phyloP scores from a whole-genome alignment of 2,888 invertebrate genomes.

The Pollenia labialis region DNA sequence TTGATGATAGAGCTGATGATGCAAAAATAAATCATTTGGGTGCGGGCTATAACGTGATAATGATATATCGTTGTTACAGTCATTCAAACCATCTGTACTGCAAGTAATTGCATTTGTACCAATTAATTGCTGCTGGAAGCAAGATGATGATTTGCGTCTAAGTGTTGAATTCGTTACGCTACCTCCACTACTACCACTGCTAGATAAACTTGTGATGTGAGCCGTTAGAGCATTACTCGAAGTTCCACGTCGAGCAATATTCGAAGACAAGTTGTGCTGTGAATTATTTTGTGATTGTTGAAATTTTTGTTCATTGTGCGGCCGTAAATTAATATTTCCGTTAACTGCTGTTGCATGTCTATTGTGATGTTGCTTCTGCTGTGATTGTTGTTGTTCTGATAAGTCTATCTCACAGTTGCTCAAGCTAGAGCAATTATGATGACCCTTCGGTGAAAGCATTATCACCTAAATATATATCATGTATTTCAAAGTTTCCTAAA shows the following conservation, averaged over 20 bases:
- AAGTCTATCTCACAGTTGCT: constrained; percentile 59
- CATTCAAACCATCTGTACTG: constrained; percentile 49
- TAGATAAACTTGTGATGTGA: constrained; percentile 56
- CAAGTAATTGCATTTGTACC: constrained; percentile 65
- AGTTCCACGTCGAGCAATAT: constrained; percentile 54
- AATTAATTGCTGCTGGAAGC: constrained; percentile 79
- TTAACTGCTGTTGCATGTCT: constrained; percentile 23
- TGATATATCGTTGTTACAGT: constrained; percentile 71
- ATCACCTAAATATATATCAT: constrained; percentile 5
- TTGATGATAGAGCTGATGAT: constrained; percentile 66
- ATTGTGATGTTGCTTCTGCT: constrained; percentile 46
- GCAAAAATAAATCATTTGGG: constrained; percentile 77
- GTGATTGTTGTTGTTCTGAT: constrained; percentile 56
- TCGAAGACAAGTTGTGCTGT: constrained; percentile 54
- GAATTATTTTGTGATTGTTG: constrained; percentile 60
- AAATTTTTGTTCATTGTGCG: constrained; percentile 59
- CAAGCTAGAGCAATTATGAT: constrained; percentile 60
- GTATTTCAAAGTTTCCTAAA: background rate
- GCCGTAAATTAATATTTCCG: constrained; percentile 49
- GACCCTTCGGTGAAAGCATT: constrained; percentile 67
- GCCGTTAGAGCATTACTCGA: constrained; percentile 53
- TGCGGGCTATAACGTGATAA: constrained; percentile 79
- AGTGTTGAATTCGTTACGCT: constrained; percentile 49
- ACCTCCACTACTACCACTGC: constrained; percentile 12
- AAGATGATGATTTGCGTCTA: constrained; percentile 80